Evolutionary conservation across 2,888 invertebrate genomes (phyloP), one percentile per base, ranked within the genome.

Genomic region (Alviniconcha strummeri): DNA sequence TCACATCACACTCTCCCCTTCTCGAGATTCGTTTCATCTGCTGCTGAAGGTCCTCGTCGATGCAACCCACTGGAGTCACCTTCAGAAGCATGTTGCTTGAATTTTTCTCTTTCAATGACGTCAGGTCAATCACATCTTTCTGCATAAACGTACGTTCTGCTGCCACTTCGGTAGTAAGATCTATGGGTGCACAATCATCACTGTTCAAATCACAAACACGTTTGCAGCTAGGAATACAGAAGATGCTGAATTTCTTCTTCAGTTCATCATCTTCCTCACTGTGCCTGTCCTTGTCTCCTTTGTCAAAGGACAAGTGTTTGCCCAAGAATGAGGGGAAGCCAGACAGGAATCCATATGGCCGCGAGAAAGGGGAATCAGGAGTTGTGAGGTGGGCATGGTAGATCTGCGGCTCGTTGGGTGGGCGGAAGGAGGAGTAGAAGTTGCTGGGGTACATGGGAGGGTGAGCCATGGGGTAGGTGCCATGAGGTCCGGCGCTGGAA

Each of bases 1-100:
- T 90, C 74, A 89, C 87, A 80, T 90, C 89, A 88, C 90, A 89
- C 84, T 89, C 88, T 86, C 88, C 88, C 81, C 88, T 85, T 8
- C 87, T 83, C 60, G 88, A 87, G 57, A 88, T 84, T 83, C 83
- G 83, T 76, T 86, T 87, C 77, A 89, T 84, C 78, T 88, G 87
- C 64, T 88, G 87, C 55, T 83, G 81, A 11, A 88, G 82, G 79
- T 88, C 88, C 36, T 87, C 87, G 67, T 88, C 88, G 82, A 89
- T 88, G 52, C 84, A 85, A 1, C 80, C 60, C n/a, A 19, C 71
- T n/a, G 78, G 69, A 17, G 57, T 54, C 0, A 69, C 52, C 9
- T 71, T 56, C 60, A 19, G 52, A 17, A 67, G 67, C 80, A 69
- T 54, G 13, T 64, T 69, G 17, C 60, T 74, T 13, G 69, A 56